These are phyloP conservation scores for Bovichtus diacanthus DNA, from an alignment of 2,797 vertebrate species.

Conservation along the genomic window DNA sequence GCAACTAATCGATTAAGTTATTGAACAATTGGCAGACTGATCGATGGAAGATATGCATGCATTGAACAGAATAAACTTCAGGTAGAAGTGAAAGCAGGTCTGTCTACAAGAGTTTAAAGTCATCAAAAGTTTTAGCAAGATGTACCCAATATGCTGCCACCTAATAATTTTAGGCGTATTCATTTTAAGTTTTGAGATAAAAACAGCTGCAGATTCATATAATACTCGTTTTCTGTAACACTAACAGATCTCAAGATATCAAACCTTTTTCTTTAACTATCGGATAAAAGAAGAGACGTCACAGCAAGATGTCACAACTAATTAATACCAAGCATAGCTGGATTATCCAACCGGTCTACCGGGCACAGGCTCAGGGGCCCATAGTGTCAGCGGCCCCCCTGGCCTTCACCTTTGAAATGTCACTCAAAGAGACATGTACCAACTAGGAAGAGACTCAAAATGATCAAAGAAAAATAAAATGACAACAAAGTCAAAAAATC, in stretches of 20 bases:
- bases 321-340: neutral
- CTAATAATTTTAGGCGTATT: neutral
- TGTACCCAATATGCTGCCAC: neutral
- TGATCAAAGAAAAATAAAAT: no score
- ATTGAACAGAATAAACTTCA: neutral
- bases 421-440: no score
- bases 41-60: neutral
- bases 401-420: no score
- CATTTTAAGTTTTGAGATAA: neutral
- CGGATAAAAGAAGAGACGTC: neutral
- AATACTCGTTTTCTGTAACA: neutral
- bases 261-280: neutral
- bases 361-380: no score
- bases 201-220: neutral
- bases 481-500: no score
- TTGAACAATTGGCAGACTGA: neutral
- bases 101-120: no score
- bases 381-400: no score
- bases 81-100: neutral
- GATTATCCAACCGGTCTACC: no score
- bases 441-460: no score
- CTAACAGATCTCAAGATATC: neutral
- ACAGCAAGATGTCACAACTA: no score
- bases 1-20: neutral
- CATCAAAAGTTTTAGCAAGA: no score